Conservation (phyloP, 2,113 vertebrate species). For the Elephantulus edwardii region DNA sequence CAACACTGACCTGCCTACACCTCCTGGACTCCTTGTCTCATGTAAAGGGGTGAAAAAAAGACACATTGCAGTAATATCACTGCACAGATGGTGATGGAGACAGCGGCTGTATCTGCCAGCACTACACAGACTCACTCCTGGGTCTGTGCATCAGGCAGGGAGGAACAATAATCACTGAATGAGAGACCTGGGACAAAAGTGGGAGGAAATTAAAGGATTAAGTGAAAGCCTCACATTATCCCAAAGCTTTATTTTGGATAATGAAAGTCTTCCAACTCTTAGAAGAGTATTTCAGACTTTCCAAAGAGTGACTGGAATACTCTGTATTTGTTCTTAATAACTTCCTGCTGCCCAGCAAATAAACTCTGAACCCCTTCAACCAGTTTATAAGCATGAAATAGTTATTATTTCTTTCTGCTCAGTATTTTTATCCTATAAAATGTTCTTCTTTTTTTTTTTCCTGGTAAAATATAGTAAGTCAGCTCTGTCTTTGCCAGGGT, state of each 20-base stretch:
- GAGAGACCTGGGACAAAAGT: not conserved
- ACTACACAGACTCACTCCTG: not conserved
- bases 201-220: not conserved
- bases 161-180: not conserved
- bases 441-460: not conserved
- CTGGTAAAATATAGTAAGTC: not conserved
- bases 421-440: not conserved
- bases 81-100: not conserved
- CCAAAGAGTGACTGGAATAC: not conserved
- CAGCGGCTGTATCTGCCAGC: not conserved
- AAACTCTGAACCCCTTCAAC: not conserved
- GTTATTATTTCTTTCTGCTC: not conserved
- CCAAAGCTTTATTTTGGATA: slow-evolving; percentile 1
- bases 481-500: not conserved
- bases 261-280: not conserved
- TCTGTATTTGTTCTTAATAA: not conserved
- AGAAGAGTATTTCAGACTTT: not conserved
- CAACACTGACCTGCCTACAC: too few relatives aligned
- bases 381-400: not conserved
- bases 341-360: not conserved
- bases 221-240: not conserved
- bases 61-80: not conserved
- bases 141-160: not conserved
- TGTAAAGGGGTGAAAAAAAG: not conserved
- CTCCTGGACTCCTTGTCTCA: too few relatives aligned